A percentile compares a stretch with the other conserved stretches of the same genome.
Conservation (phyloP, 37 sponge, comb jelly and placozoan genomes). For the Bolinopsis microptera region DNA sequence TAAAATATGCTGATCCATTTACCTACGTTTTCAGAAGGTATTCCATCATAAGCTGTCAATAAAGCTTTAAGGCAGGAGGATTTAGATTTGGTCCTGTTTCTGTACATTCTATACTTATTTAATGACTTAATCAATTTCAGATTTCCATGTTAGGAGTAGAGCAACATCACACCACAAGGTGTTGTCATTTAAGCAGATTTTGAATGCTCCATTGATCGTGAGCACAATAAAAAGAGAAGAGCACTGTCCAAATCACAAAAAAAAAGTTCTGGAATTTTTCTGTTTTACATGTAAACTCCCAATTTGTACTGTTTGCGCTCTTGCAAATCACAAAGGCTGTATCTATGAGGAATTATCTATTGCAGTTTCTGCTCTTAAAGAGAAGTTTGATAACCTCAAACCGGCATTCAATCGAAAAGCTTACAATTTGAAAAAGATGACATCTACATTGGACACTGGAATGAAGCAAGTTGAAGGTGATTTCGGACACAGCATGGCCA, state of each 20-base stretch:
- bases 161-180: conserved; percentile 64
- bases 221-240: conserved; percentile 59
- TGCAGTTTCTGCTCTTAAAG: conserved; percentile 44
- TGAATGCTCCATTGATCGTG: conserved; percentile 35
- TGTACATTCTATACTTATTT: too few relatives aligned
- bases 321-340: background rate
- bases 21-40: too few relatives aligned
- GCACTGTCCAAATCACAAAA: conserved; percentile 19
- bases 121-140: conserved; percentile 15
- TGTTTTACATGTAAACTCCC: conserved; percentile 46
- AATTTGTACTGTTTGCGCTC: conserved; percentile 38
- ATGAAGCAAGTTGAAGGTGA: conserved; percentile 41
- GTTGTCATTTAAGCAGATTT: conserved; percentile 34
- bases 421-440: conserved; percentile 21
- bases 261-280: conserved; percentile 24
- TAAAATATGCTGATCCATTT: too few relatives aligned
- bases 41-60: too few relatives aligned
- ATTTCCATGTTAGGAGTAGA: conserved; percentile 59
- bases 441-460: background rate
- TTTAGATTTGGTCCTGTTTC: too few relatives aligned
- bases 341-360: conserved; percentile 53
- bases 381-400: conserved; percentile 59
- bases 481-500: conserved; percentile 16
- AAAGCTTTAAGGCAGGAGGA: too few relatives aligned
- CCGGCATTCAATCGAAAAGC: conserved; percentile 53